Evolutionary conservation across 1,140 invertebrate species (phyloP).

Genomic region (Acromyrmex echinatior): DNA sequence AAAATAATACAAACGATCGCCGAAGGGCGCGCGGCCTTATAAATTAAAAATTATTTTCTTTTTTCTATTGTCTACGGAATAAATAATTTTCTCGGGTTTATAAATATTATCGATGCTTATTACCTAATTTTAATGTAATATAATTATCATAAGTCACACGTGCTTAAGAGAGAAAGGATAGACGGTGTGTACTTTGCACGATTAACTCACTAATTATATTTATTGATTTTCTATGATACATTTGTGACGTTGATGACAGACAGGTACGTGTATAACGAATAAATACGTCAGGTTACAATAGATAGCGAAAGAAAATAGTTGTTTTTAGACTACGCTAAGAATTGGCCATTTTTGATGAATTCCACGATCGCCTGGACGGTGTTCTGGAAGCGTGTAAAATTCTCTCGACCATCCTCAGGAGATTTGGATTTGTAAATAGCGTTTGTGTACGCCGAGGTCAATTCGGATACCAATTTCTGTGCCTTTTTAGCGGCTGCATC

Average conservation of each 20-base stretch:
- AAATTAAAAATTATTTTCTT: conserved; percentile 12
- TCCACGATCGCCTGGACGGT: conserved; percentile 77
- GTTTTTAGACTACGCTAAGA: conserved; percentile 9
- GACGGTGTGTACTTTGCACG: conserved; percentile 6
- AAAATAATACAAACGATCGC: conserved; percentile 55
- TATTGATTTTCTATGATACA: conserved; percentile 45
- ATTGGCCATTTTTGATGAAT: conserved; percentile 74
- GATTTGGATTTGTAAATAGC: conserved; percentile 77
- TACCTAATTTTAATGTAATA: background rate
- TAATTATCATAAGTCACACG: background rate
- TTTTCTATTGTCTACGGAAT: conserved; percentile 9
- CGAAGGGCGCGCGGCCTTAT: background rate
- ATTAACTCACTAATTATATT: conserved; percentile 52
- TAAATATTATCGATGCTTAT: background rate
- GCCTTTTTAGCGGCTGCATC: conserved; percentile 75
- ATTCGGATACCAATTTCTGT: conserved; percentile 72
- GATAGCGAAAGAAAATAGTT: too few species aligned
- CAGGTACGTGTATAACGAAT: background rate
- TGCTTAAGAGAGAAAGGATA: background rate
- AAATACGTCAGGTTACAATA: background rate
- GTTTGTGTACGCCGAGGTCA: conserved; percentile 75
- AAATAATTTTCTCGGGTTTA: conserved; percentile 15
- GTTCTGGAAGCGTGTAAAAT: conserved; percentile 72
- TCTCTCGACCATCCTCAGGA: conserved; percentile 62
- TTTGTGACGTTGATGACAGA: background rate